Base-by-base conservation (phyloP, 2,888 invertebrate species). In the Melanostoma scalare region DNA sequence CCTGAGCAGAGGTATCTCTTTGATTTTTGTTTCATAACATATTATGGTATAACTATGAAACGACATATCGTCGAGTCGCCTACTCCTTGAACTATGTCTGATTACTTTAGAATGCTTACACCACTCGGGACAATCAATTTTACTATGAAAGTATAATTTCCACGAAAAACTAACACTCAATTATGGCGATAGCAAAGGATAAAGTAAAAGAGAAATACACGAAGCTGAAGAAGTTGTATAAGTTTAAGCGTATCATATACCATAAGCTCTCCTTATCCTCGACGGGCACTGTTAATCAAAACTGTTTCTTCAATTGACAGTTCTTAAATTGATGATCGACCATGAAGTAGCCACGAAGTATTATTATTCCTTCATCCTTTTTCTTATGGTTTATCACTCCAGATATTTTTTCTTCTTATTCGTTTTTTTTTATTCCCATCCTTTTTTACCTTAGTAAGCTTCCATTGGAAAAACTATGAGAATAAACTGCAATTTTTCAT, bases 401-500 rank as follows among this genome's bases (percentile, higher is more conserved):
- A 65, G 33, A 38, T 68, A 68, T 31, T 50, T 73, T 46, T 53
- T n/a, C 40, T 58, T 31, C 20, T 46, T 9, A 8, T 36, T 53
- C 35, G 50, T 33, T 60, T 33, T 10, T 10, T 52, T 46, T 63
- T 53, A 60, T 46, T 20, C 20, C 20, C 20, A 20, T 20, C 20
- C 20, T 20, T 20, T 46, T 60, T 20, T 60, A 53, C 52, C 30
- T 55, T 4, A 8, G 61, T 3, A 61, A 73, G 63, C 58, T 78
- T 82, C 77, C 68, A 60, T 74, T 53, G 52, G 78, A 48, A 52
- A 50, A 69, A 69, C 78, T 78, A 78, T 76, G 55, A 78, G 82
- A 73, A 82, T 81, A 72, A 78, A 84, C 73, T 78, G 84, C 84
- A 84, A 84, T 84, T 84, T 84, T 84, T 84, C 84, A 84, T 84